Percentiles rank a stretch among this genome's conserved stretches.
These are phyloP conservation scores for Drosophila pectinifera DNA, from an alignment of 1,140 invertebrate genomes.

Conservation along the genomic window DNA sequence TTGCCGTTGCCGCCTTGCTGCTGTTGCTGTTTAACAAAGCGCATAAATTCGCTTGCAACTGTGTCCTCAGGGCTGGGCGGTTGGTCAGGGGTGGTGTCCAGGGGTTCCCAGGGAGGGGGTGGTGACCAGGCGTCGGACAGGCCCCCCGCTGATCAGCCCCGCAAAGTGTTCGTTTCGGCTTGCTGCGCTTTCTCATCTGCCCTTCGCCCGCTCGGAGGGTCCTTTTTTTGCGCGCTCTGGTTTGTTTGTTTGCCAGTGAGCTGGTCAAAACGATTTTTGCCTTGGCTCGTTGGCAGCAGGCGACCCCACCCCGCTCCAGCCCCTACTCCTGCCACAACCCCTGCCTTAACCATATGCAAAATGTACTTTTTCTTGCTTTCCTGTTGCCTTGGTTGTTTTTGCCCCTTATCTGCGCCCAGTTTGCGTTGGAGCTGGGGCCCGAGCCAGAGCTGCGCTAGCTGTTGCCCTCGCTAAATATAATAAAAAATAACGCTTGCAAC, in stretches of 20 bases:
- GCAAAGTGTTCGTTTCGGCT: slow-evolving; percentile 72
- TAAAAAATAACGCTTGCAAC: slow-evolving; percentile 84
- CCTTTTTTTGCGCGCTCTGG: slow-evolving; percentile 32
- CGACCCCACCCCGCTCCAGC: background rate
- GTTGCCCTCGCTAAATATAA: slow-evolving; percentile 70
- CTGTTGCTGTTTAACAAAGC: slow-evolving; percentile 82
- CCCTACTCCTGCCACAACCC: background rate
- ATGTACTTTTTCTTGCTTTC: slow-evolving; percentile 64
- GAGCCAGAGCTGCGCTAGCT: background rate
- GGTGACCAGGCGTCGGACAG: too few species aligned
- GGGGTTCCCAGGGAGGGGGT: background rate
- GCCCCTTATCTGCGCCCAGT: slow-evolving; percentile 64
- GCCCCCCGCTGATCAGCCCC: slow-evolving; percentile 20
- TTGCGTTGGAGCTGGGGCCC: background rate
- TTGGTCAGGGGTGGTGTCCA: slow-evolving; percentile 1
- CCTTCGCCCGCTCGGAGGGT: slow-evolving; percentile 58
- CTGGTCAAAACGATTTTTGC: slow-evolving; percentile 81
- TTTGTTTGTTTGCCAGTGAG: slow-evolving; percentile 75
- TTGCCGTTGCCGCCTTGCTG: slow-evolving; percentile 45
- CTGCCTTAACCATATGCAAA: slow-evolving; percentile 76
- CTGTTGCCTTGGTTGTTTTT: slow-evolving; percentile 31
- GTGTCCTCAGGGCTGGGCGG: slow-evolving; percentile 59
- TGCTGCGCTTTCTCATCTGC: slow-evolving; percentile 76
- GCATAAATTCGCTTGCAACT: slow-evolving; percentile 83
- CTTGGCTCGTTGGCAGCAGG: slow-evolving; percentile 40